phyloP scores from a whole-genome alignment of 1,140 invertebrate species.

The Bombus cullumanus region DNA sequence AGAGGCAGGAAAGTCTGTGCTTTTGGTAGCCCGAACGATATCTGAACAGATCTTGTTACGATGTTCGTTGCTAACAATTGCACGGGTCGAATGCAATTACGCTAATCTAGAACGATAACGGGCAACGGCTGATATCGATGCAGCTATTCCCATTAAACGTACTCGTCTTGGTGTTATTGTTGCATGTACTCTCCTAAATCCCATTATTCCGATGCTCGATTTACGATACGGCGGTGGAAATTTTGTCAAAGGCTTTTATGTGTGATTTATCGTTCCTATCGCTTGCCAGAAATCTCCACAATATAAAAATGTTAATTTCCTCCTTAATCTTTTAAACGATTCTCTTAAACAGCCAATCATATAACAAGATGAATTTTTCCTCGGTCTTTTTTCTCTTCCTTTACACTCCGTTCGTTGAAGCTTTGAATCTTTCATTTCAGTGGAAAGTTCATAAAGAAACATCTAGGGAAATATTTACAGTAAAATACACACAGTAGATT shows the following conservation, averaged over 20 bases:
- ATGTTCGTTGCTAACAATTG: constrained; percentile 45
- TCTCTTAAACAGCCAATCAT: not conserved
- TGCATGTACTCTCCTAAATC: constrained; percentile 33
- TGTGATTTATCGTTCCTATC: not conserved
- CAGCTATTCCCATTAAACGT: constrained; percentile 43
- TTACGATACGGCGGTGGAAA: constrained; percentile 9
- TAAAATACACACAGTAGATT: too few species aligned
- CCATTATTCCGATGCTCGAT: constrained; percentile 17
- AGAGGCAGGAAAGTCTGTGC: constrained; percentile 27
- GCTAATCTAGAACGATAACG: constrained; percentile 53
- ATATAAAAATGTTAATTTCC: constrained; percentile 26
- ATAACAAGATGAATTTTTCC: not conserved
- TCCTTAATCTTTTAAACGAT: constrained; percentile 17
- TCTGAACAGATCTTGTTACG: constrained; percentile 40
- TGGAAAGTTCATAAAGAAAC: not conserved
- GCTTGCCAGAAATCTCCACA: not conserved
- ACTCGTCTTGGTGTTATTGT: constrained; percentile 49
- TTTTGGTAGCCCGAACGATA: not conserved
- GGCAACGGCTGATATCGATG: constrained; percentile 28
- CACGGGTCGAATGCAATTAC: constrained; percentile 44
- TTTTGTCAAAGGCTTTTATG: constrained; percentile 3
- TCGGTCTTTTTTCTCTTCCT: too few species aligned
- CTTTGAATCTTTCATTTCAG: not conserved
- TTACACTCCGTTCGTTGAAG: too few species aligned
- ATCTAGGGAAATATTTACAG: not conserved